A percentile compares a stretch with the other conserved stretches of the same genome.
Evolutionary conservation across 1,140 invertebrate species (phyloP).

Genomic region (Lepidurus arcticus): DNA sequence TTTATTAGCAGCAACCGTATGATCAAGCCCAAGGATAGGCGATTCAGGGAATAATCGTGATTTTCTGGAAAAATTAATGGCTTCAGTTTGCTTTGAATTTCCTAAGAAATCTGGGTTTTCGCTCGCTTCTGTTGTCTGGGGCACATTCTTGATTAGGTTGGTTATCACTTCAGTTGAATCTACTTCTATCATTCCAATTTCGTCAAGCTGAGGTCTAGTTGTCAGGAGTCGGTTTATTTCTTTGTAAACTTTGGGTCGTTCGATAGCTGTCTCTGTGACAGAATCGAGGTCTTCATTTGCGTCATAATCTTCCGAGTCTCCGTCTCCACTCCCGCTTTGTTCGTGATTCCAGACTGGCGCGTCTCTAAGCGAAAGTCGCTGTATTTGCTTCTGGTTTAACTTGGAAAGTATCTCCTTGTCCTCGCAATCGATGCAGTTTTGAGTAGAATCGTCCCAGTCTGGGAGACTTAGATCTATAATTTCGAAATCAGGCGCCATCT

Average conservation of each 20-base stretch:
- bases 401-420: background rate
- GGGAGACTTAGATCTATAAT: background rate
- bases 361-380: background rate
- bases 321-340: constrained; percentile 11
- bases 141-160: no score
- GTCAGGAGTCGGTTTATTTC: background rate
- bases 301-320: background rate
- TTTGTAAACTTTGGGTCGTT: background rate
- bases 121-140: no score
- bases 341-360: background rate
- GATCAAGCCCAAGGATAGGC: no score
- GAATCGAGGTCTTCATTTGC: background rate
- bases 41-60: no score
- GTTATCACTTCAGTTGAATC: no score
- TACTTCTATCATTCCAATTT: no score
- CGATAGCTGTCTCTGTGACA: background rate
- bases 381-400: background rate
- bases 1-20: no score
- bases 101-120: no score
- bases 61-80: no score
- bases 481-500: background rate
- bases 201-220: no score
- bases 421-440: constrained; percentile 1
- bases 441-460: background rate
- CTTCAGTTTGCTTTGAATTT: no score